Base-by-base conservation (phyloP, 2,888 invertebrate species). In the Microchrysa polita region DNA sequence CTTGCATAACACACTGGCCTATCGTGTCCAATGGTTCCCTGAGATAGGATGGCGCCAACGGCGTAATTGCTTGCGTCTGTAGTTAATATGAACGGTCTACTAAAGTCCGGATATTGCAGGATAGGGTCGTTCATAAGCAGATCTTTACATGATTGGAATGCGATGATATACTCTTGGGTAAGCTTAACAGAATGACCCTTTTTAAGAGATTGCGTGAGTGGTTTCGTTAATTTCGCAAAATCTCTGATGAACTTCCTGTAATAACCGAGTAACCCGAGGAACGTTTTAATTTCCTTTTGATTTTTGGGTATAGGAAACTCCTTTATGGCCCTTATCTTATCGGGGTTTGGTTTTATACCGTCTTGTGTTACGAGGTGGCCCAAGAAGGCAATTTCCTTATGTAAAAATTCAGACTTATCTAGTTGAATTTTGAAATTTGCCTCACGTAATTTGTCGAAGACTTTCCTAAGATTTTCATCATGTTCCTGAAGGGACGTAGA, bases 51-150 rank as follows among this genome's bases (percentile, higher is more conserved):
- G 1, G 74, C 78, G 1, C 80, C 80, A 5, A 81, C 42, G 0
- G 80, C 80, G 12, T 40, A 77, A 23, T 79, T 75, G 18, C 77
- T 77, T 0, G 81, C 81, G 60, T 82, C 81, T 1, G 80, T 80
- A 7, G 80, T 80, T 27, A 82, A 18, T 23, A 76, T 72, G 69
- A 82, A 82, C 14, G 76, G 73, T 75, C 80, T 76, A 0, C 74
- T 69, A 65, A 83, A 83, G 67, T 82, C 81, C 2, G 81, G 82
- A 63, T 82, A 83, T 74, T 80, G 78, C 18, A 84, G 73, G 7
- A 83, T 77, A 0, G 82, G 82, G 44, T 79, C 78, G 48, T 80
- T 18, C 20, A 61, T 71, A 10, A 76, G 44, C 18, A 74, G 60
- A 18, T 60, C 22, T 72, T 76, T 77, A 22, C 65, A 69, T 16